A percentile compares a stretch with the other conserved stretches of the same genome.
phyloP scores from a whole-genome alignment of 1,140 invertebrate genomes.

The Aethina tumida region DNA sequence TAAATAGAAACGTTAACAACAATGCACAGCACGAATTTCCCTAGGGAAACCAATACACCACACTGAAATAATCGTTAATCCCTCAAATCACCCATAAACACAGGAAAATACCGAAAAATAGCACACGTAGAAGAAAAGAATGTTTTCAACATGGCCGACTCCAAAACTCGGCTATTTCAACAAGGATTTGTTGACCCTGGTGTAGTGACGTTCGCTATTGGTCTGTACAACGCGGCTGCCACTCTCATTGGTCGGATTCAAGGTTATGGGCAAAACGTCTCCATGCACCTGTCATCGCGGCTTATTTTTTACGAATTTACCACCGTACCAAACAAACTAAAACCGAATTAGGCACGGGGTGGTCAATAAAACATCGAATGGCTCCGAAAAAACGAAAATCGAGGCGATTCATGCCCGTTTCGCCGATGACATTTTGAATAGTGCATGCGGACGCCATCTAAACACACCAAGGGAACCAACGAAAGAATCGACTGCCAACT shows the following conservation, averaged over 20 bases:
- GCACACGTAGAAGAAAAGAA: slow-evolving; percentile 34
- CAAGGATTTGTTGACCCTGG: slow-evolving; percentile 39
- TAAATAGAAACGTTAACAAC: slow-evolving; percentile 10
- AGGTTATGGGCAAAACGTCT: slow-evolving; percentile 35
- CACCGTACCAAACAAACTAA: background rate
- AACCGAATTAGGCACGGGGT: no score
- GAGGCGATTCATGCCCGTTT: background rate
- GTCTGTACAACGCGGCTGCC: slow-evolving; percentile 24
- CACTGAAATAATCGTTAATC: slow-evolving; percentile 10
- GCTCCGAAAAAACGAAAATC: background rate
- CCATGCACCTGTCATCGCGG: slow-evolving; percentile 34
- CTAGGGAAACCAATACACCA: slow-evolving; percentile 13
- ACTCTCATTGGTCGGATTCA: slow-evolving; percentile 32
- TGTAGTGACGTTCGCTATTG: slow-evolving; percentile 29
- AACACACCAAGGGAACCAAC: background rate
- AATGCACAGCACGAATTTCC: slow-evolving; percentile 12
- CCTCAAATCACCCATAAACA: slow-evolving; percentile 16
- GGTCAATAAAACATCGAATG: no score
- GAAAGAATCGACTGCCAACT: background rate
- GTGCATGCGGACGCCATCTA: background rate
- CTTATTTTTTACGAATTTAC: background rate
- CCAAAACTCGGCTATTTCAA: slow-evolving; percentile 32
- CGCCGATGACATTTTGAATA: background rate
- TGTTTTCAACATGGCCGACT: slow-evolving; percentile 38
- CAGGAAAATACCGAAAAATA: slow-evolving; percentile 26